These are phyloP conservation scores for Muschampia plurimacula DNA, from an alignment of 2,888 invertebrate genomes.

Conservation along the genomic window DNA sequence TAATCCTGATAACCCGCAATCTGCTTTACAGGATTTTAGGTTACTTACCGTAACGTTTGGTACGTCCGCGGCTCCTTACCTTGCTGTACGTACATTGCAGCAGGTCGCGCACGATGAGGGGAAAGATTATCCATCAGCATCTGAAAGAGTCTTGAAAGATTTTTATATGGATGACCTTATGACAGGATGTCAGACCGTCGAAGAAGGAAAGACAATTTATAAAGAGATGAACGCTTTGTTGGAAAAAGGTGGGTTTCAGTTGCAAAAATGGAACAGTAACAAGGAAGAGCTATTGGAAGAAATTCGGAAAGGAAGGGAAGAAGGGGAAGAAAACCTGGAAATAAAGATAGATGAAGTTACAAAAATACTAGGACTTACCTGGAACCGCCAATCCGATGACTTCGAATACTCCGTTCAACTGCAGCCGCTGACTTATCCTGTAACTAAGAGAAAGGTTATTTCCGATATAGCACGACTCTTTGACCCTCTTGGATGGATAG, in stretches of 20 bases:
- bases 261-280: slow-evolving; percentile 52
- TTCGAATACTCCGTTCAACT: slow-evolving; percentile 49
- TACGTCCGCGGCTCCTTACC: slow-evolving; percentile 50
- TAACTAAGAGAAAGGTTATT: slow-evolving; percentile 54
- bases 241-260: slow-evolving; percentile 50
- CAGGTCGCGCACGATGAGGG: slow-evolving; percentile 50
- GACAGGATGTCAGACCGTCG: slow-evolving; percentile 46
- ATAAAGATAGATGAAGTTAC: slow-evolving; percentile 45
- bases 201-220: slow-evolving; percentile 44
- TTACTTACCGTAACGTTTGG: slow-evolving; percentile 51
- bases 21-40: slow-evolving; percentile 43
- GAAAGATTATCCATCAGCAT: slow-evolving; percentile 44
- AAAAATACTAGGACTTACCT: slow-evolving; percentile 51
- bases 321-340: slow-evolving; percentile 23
- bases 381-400: slow-evolving; percentile 48
- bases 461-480: slow-evolving; percentile 52
- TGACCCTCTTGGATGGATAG: slow-evolving; percentile 55
- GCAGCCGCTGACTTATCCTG: slow-evolving; percentile 37
- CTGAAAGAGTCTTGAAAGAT: slow-evolving; percentile 42
- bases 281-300: slow-evolving; percentile 41
- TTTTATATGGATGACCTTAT: slow-evolving; percentile 50
- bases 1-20: slow-evolving; percentile 14
- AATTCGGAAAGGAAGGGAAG: slow-evolving; percentile 24
- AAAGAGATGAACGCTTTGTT: slow-evolving; percentile 49
- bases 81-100: slow-evolving; percentile 50